phyloP scores from a whole-genome alignment of 2,113 vertebrate genomes.

The Tragelaphus buxtoni region DNA sequence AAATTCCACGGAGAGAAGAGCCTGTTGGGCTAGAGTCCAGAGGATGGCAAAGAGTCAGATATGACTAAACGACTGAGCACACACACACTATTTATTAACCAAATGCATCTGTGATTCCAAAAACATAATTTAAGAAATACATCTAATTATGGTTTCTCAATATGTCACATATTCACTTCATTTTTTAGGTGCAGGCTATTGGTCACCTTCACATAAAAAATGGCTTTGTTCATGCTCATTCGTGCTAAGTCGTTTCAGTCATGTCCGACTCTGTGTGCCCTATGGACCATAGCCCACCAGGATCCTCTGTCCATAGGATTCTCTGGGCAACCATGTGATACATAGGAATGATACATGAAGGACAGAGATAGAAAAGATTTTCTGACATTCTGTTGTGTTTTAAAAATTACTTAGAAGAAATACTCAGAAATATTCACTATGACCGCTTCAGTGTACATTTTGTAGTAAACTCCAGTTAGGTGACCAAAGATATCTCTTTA shows the following conservation, averaged over 20 bases:
- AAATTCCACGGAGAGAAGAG: neutral
- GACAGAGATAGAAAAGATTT: neutral
- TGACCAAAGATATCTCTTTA: neutral
- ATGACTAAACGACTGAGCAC: neutral
- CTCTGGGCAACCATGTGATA: neutral
- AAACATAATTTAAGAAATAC: neutral
- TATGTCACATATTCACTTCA: neutral
- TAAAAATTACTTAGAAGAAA: neutral
- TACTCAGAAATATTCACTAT: slow-evolving; percentile 19
- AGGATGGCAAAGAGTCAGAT: neutral
- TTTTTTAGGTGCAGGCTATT: neutral
- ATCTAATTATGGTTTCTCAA: neutral
- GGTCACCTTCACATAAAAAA: neutral
- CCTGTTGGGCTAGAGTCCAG: neutral
- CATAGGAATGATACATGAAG: neutral
- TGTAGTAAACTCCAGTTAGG: neutral
- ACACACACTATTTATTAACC: neutral
- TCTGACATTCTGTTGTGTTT: neutral
- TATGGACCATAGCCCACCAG: neutral
- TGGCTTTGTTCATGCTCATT: neutral
- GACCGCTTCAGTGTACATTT: neutral
- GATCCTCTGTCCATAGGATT: neutral
- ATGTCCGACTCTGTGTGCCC: neutral
- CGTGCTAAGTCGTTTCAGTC: neutral
- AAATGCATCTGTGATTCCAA: neutral